Percentiles rank a stretch among this genome's conserved stretches.
Evolutionary conservation across 1,140 invertebrate genomes (phyloP).

Genomic region (Zelostemma sp.): DNA sequence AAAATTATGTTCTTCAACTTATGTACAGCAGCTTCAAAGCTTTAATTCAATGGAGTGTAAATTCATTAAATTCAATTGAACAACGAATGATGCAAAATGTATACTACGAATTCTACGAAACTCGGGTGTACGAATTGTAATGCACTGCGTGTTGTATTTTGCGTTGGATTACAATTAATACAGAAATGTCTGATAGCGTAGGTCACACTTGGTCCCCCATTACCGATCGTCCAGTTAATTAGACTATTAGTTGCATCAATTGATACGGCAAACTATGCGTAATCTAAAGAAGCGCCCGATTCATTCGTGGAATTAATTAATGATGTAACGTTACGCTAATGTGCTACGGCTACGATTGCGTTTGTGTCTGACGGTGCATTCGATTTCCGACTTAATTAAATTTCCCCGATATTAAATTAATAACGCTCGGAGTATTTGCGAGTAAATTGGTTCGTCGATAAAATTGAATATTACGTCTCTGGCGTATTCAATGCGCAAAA

Average conservation of each 20-base stretch:
- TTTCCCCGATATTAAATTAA: background rate
- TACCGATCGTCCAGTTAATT: background rate
- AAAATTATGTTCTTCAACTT: too few relatives aligned
- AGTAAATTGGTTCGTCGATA: background rate
- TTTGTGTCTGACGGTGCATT: background rate
- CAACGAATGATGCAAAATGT: too few relatives aligned
- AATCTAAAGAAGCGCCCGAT: background rate
- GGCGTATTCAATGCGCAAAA: too few relatives aligned
- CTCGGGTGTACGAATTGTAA: too few relatives aligned
- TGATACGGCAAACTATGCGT: background rate
- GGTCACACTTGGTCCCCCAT: background rate
- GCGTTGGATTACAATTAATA: too few relatives aligned
- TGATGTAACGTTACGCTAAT: background rate
- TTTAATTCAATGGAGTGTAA: too few relatives aligned
- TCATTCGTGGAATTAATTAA: conserved; percentile 1
- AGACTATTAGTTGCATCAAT: background rate
- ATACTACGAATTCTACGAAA: too few relatives aligned
- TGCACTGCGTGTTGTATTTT: too few relatives aligned
- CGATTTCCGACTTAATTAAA: background rate
- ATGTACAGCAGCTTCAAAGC: too few relatives aligned
- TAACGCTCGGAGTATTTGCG: background rate
- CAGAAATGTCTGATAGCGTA: too few relatives aligned
- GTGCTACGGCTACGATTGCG: background rate
- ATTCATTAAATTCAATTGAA: too few relatives aligned
- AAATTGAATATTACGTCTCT: background rate